Base-by-base conservation (phyloP, 1,140 invertebrate species). In the Parapsyche elsis region DNA sequence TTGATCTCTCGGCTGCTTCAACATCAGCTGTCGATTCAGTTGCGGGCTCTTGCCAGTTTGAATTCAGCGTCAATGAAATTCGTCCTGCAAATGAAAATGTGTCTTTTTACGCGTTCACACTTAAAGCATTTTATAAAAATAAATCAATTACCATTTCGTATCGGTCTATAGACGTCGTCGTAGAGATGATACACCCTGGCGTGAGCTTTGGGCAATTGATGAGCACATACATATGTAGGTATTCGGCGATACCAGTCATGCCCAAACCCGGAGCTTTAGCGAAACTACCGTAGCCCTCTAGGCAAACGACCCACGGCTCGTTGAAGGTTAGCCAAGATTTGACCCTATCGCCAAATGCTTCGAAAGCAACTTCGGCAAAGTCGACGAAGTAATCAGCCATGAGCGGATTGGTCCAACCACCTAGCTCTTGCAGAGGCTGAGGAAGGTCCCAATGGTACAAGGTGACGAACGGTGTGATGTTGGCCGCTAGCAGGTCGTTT, bases 391-490 rank as follows among this genome's bases (percentile, higher is more conserved):
- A 90, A 21, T 89, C 85, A 0, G 84, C 84, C 9, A 90, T 86
- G 0, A 86, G 24, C 14, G 86, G 86, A 73, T 88, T 88, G 4
- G 85, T 61, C 85, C 86, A 87, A 4, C 88, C 87, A 10, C 87
- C 88, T 5, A 88, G 74, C 78, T 87, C 86, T 84, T 88, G 86
- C 2, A 88, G 76, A 14, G 73, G 84, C 81, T 88, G 87, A 0
- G 87, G 88, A 12, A 88, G 81, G 77, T 88, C 87, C 86, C 86
- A 88, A 77, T 88, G 87, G 76, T 84, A 88, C 10, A 88, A 81
- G 0, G 87, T 88, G 0, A 87, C 90, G 81, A 92, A 85, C 4
- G 92, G 92, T 44, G 88, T 84, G 24, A 93, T 92, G 10, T 85
- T 86, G 53, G 89, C 87, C 9, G 81, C 85, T 0, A 91, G 10